A percentile compares a stretch with the other conserved stretches of the same genome.
These are phyloP conservation scores for Pteropus rufus DNA, from an alignment of 2,797 vertebrate genomes.

Conservation along the genomic window DNA sequence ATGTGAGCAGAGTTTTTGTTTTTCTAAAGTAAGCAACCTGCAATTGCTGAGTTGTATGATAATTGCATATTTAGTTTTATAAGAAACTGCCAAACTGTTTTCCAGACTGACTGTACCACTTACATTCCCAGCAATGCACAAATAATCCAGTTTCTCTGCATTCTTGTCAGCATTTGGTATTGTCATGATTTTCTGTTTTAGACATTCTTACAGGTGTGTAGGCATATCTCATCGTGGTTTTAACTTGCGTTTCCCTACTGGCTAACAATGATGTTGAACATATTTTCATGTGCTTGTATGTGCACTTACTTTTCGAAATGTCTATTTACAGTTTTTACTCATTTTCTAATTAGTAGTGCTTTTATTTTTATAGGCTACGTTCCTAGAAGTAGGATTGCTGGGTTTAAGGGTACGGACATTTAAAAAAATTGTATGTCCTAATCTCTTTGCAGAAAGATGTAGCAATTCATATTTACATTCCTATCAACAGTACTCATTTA, in stretches of 20 bases:
- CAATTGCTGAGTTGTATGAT: neutral
- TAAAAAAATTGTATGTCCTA: neutral
- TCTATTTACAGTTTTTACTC: neutral
- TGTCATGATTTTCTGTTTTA: neutral
- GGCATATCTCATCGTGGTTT: neutral
- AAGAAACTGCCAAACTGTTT: neutral
- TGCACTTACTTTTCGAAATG: neutral
- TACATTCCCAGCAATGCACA: neutral
- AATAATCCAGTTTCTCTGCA: neutral
- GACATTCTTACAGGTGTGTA: neutral
- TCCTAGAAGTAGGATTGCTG: neutral
- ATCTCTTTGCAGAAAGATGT: neutral
- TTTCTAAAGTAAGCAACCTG: neutral
- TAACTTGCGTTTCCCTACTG: neutral
- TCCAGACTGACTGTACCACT: neutral
- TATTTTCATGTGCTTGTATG: neutral
- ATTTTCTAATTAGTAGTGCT: neutral
- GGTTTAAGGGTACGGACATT: neutral
- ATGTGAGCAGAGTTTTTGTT: neutral
- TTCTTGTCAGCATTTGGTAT: neutral
- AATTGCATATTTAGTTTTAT: neutral
- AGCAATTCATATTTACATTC: neutral
- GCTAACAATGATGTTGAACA: neutral
- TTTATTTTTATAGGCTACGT: conserved; percentile 28
- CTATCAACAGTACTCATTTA: neutral